Conservation (phyloP, 2,888 invertebrate genomes). For the Standfussiana lucernea region DNA sequence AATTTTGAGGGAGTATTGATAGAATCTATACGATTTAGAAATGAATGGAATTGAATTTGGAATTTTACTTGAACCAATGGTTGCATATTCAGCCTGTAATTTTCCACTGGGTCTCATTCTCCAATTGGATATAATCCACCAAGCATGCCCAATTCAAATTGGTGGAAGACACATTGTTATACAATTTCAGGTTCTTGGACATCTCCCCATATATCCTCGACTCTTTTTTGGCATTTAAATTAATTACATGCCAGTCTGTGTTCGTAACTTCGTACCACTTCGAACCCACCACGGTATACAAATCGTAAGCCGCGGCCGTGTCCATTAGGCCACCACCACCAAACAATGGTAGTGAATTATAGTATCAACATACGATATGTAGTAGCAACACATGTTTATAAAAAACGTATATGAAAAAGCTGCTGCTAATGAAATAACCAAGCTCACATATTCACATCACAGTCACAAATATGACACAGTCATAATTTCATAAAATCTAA, state of each 20-base stretch:
- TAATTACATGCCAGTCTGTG: background rate
- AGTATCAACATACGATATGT: background rate
- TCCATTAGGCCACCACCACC: background rate
- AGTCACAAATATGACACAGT: conserved; percentile 34
- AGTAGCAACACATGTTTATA: conserved; percentile 1
- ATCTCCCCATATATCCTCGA: background rate
- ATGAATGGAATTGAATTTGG: background rate
- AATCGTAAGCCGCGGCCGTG: background rate
- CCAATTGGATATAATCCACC: background rate
- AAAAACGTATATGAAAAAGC: background rate
- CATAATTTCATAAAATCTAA: conserved; percentile 41
- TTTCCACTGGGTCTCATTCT: background rate
- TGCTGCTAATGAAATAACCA: conserved; percentile 29
- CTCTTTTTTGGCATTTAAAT: background rate
- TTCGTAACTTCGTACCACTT: background rate
- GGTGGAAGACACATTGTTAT: background rate
- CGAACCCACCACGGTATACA: background rate
- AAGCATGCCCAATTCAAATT: background rate
- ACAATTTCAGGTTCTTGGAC: background rate
- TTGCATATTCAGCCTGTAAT: background rate
- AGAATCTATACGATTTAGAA: background rate
- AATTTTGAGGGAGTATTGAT: background rate
- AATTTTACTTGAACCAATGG: background rate
- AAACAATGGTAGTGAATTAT: background rate
- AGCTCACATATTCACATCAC: conserved; percentile 32